Percentiles rank a stretch among this genome's conserved stretches.
Evolutionary conservation across 2,113 vertebrate species (phyloP).

Genomic region (Eclectus roratus): DNA sequence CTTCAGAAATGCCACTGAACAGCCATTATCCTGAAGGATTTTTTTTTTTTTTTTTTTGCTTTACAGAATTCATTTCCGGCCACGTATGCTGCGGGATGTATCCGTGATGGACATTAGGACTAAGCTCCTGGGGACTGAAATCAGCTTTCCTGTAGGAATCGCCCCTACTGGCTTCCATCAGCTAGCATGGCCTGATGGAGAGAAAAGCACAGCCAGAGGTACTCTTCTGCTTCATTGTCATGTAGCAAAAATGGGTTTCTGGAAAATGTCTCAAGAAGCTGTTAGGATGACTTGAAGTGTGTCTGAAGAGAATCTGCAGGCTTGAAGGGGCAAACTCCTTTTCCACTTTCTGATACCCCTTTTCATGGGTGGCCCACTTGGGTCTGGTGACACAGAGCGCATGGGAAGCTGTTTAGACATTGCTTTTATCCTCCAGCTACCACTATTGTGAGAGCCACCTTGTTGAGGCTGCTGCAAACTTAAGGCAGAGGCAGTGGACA

Average conservation of each 20-base stretch:
- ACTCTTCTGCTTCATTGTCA: background rate
- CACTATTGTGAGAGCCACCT: background rate
- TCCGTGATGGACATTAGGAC: slow-evolving; percentile 83
- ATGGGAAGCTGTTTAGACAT: background rate
- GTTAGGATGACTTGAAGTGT: background rate
- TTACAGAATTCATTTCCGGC: slow-evolving; percentile 85
- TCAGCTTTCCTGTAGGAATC: slow-evolving; percentile 90
- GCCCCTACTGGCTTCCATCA: slow-evolving; percentile 90
- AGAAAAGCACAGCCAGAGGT: slow-evolving; percentile 93
- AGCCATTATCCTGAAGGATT: background rate
- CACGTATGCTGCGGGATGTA: slow-evolving; percentile 84
- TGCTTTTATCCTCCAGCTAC: background rate
- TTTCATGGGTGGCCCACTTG: background rate
- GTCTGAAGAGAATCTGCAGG: background rate
- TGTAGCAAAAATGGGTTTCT: background rate
- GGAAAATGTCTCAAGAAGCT: background rate
- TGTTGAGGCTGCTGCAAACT: background rate
- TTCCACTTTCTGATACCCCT: background rate
- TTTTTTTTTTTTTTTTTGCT: background rate
- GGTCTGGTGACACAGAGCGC: background rate
- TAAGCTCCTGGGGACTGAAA: slow-evolving; percentile 83
- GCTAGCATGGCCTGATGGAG: slow-evolving; percentile 90
- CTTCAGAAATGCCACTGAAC: background rate
- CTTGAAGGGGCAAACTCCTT: background rate
- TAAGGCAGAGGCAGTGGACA: background rate